These are phyloP conservation scores for Seriola quinqueradiata DNA, from an alignment of 2,113 vertebrate species.

Conservation along the genomic window DNA sequence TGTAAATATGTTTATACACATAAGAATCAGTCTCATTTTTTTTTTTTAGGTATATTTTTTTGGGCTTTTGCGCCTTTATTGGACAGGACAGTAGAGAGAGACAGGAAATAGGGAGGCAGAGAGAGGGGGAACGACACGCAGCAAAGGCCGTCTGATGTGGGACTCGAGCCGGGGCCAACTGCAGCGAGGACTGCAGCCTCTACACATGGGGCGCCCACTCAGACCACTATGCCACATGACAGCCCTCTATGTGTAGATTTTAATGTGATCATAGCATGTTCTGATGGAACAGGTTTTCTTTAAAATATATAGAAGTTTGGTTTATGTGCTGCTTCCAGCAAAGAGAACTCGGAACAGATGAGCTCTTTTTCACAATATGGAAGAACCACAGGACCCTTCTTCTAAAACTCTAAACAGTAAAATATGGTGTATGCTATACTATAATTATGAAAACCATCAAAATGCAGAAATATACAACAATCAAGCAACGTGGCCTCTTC, in stretches of 20 bases:
- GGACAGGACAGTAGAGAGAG: no score
- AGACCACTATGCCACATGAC: no score
- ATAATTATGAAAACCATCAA: constrained; percentile 41
- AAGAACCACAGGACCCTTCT: constrained; percentile 22
- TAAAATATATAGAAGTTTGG: neutral
- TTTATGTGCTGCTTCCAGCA: constrained; percentile 6
- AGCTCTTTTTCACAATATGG: constrained; percentile 30
- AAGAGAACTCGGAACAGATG: constrained; percentile 38
- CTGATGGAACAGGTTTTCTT: neutral
- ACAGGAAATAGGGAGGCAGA: no score
- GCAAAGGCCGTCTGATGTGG: no score
- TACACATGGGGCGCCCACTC: no score
- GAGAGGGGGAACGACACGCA: no score
- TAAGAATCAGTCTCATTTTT: neutral
- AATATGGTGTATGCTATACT: constrained; percentile 33
- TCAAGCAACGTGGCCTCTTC: neutral
- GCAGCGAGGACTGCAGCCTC: no score
- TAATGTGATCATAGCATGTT: no score
- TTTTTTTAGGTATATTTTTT: no score
- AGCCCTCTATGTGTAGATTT: neutral
- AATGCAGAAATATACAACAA: constrained; percentile 18
- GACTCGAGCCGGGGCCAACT: no score
- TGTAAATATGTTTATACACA: constrained; percentile 2
- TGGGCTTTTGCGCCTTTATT: no score
- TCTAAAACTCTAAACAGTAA: constrained; percentile 25